Conservation (phyloP, 2,888 invertebrate species). For the Thecocarcelia acutangulata region DNA sequence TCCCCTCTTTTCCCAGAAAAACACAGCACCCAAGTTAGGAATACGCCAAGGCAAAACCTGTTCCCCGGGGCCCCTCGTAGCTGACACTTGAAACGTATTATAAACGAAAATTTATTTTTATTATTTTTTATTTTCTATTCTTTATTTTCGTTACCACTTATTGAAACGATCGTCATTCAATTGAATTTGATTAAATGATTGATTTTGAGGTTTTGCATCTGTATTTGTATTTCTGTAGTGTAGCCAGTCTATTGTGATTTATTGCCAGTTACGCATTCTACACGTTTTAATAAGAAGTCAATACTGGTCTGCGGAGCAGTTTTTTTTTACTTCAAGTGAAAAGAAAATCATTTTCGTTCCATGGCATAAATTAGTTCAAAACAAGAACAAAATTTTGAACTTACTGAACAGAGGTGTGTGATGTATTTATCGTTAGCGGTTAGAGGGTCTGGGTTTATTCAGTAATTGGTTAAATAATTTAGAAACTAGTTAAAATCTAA, state of each 20-base stretch:
- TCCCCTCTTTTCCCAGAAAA: too few species aligned
- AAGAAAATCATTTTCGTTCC: not conserved
- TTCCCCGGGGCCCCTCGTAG: too few species aligned
- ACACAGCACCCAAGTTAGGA: too few species aligned
- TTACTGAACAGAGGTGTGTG: too few species aligned
- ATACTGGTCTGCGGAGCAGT: slow-evolving; percentile 41
- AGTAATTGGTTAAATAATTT: too few species aligned
- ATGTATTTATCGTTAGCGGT: too few species aligned
- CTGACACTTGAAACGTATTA: too few species aligned
- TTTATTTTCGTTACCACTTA: slow-evolving; percentile 54
- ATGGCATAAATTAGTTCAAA: too few species aligned
- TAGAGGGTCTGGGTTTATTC: too few species aligned
- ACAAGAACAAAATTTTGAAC: too few species aligned
- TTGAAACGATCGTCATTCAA: slow-evolving; percentile 81
- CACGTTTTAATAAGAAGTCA: slow-evolving; percentile 24
- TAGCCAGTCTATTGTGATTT: slow-evolving; percentile 27
- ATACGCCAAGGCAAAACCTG: too few species aligned
- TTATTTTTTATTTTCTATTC: not conserved
- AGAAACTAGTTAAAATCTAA: too few species aligned
- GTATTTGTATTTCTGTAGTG: slow-evolving; percentile 16
- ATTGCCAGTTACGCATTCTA: not conserved
- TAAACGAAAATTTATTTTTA: not conserved
- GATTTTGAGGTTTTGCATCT: slow-evolving; percentile 71
- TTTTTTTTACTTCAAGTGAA: not conserved
- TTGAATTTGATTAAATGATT: slow-evolving; percentile 79